phyloP scores from a whole-genome alignment of 2,113 vertebrate species.

The Varanus salvator region DNA sequence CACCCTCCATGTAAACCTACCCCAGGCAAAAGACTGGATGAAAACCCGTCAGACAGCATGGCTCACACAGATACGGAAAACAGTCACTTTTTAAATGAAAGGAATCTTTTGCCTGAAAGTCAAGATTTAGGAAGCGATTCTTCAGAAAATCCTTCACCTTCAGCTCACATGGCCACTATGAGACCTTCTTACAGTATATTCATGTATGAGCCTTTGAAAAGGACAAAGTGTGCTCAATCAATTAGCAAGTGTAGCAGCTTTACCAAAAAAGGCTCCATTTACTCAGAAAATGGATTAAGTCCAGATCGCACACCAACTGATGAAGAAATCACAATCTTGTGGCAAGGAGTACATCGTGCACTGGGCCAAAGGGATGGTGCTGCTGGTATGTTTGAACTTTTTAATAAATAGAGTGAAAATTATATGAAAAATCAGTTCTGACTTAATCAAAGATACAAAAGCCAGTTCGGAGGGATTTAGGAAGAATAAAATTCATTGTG shows the following conservation, averaged over 20 bases:
- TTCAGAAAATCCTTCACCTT: constrained; percentile 51
- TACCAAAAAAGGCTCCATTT: constrained; percentile 56
- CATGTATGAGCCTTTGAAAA: constrained; percentile 62
- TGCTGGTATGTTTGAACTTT: constrained; percentile 69
- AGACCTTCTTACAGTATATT: constrained; percentile 53
- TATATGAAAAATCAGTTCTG: background rate
- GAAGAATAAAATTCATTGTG: background rate
- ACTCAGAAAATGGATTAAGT: constrained; percentile 72
- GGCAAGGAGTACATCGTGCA: constrained; percentile 75
- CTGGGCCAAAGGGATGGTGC: constrained; percentile 71
- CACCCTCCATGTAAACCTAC: constrained; percentile 78
- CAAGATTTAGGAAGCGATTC: constrained; percentile 52
- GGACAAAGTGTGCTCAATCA: constrained; percentile 44
- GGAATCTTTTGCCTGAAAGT: constrained; percentile 52
- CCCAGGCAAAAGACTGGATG: constrained; percentile 45
- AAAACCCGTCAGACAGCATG: constrained; percentile 39
- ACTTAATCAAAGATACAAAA: background rate
- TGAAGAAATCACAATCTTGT: constrained; percentile 83
- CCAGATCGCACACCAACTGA: constrained; percentile 80
- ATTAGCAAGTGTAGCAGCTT: constrained; percentile 50
- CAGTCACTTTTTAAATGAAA: constrained; percentile 52
- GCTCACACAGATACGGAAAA: constrained; percentile 52
- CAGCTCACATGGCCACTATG: constrained; percentile 55
- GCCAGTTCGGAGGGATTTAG: background rate
- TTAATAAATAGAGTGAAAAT: background rate